These are phyloP conservation scores for Perdita meconis DNA, from an alignment of 2,888 invertebrate species.

Conservation along the genomic window DNA sequence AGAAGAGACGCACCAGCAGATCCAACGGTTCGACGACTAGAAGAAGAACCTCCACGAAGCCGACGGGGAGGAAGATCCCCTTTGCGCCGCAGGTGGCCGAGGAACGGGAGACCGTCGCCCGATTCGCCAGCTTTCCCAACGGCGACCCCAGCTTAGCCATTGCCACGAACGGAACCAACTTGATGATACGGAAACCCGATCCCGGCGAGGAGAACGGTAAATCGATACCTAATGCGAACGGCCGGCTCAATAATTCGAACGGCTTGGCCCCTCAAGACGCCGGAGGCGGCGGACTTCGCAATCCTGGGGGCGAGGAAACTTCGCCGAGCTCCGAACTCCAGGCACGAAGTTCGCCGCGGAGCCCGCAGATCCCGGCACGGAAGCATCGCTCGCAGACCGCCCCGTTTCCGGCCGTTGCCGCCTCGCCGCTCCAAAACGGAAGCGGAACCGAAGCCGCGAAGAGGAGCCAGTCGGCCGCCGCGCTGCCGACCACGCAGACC, in stretches of 20 bases:
- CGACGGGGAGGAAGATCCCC: constrained; percentile 76
- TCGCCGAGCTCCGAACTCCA: background rate
- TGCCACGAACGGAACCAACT: constrained; percentile 49
- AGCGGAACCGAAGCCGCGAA: constrained; percentile 58
- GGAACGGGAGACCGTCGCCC: constrained; percentile 77
- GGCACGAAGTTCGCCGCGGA: constrained; percentile 44
- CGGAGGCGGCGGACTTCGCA: no score
- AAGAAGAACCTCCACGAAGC: constrained; percentile 63
- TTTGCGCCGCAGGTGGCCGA: constrained; percentile 81
- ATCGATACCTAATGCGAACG: constrained; percentile 32
- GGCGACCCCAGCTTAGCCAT: constrained; percentile 77
- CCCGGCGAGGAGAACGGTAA: constrained; percentile 1
- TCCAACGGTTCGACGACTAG: constrained; percentile 48
- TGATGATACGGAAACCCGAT: background rate
- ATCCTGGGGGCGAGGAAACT: no score
- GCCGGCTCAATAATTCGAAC: background rate
- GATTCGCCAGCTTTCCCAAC: constrained; percentile 79
- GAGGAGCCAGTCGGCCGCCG: constrained; percentile 60
- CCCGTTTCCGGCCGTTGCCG: constrained; percentile 64
- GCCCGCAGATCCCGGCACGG: constrained; percentile 76
- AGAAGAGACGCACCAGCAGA: constrained; percentile 27
- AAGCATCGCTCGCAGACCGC: constrained; percentile 76
- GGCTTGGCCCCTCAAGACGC: no score
- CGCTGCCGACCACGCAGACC: constrained; percentile 49
- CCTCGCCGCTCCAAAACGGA: constrained; percentile 53